phyloP scores from a whole-genome alignment of 2,888 invertebrate genomes.

The Melieria crassipennis region DNA sequence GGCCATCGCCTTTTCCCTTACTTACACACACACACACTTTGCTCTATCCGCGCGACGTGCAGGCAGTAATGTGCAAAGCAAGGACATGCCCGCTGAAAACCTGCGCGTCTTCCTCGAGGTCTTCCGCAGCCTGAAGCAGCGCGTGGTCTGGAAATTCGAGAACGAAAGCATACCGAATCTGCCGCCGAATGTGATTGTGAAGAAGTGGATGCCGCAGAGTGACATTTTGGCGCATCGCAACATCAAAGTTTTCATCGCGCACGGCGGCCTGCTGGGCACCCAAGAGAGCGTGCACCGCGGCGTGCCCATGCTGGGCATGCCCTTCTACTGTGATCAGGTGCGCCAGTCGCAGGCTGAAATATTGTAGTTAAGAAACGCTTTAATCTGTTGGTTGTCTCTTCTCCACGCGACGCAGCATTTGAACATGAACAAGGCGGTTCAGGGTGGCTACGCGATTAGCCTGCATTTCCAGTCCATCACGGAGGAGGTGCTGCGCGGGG shows the following conservation, averaged over 20 bases:
- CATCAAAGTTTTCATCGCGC: slow-evolving; percentile 66
- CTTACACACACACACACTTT: background rate
- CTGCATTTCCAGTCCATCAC: slow-evolving; percentile 61
- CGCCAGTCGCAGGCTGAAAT: background rate
- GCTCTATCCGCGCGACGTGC: background rate
- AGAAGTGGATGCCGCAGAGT: slow-evolving; percentile 69
- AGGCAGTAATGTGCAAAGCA: slow-evolving; percentile 66
- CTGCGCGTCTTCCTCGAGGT: slow-evolving; percentile 63
- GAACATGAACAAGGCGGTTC: slow-evolving; percentile 61
- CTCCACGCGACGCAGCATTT: slow-evolving; percentile 50
- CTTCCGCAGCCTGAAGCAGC: slow-evolving; percentile 64
- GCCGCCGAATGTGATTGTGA: slow-evolving; percentile 65
- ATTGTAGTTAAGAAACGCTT: background rate
- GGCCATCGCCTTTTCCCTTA: background rate
- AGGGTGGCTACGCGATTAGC: slow-evolving; percentile 61
- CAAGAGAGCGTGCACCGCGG: slow-evolving; percentile 65
- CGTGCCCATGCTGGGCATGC: slow-evolving; percentile 66
- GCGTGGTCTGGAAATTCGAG: slow-evolving; percentile 68
- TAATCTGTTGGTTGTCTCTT: no score
- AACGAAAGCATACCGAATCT: slow-evolving; percentile 60
- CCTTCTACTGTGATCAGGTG: slow-evolving; percentile 66
- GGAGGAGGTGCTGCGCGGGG: slow-evolving; percentile 49
- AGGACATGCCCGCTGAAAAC: slow-evolving; percentile 64
- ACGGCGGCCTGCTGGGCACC: slow-evolving; percentile 65
- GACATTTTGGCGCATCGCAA: slow-evolving; percentile 67